Percentiles rank a stretch among this genome's conserved stretches.
These are phyloP conservation scores for Momotus momota DNA, from an alignment of 2,797 vertebrate genomes.

Conservation along the genomic window DNA sequence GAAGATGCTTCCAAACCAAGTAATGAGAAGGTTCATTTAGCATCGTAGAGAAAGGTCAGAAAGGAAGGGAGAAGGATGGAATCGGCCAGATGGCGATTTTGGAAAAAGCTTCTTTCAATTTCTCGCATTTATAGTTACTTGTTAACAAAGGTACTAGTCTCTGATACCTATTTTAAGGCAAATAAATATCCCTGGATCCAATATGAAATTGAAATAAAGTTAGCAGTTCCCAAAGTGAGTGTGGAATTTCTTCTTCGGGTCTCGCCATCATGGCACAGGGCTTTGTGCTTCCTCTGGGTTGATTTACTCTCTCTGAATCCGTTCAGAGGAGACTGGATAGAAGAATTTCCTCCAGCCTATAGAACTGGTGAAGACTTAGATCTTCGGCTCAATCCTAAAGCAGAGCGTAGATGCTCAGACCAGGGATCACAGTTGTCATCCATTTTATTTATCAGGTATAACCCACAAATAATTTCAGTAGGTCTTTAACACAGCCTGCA, in stretches of 20 bases:
- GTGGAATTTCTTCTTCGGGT: not conserved
- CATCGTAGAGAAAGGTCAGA: constrained; percentile 51
- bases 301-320: not conserved
- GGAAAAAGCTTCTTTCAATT: not conserved
- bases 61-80: not conserved
- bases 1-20: constrained; percentile 48
- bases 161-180: not conserved
- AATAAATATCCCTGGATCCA: not conserved
- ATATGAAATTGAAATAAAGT: not conserved
- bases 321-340: not conserved
- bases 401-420: not conserved
- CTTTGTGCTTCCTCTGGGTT: not conserved
- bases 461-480: not conserved
- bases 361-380: not conserved
- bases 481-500: not conserved
- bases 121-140: not conserved
- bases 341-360: not conserved
- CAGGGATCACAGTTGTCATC: not conserved
- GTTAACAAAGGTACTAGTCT: not conserved
- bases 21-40: constrained; percentile 33
- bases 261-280: not conserved
- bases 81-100: constrained; percentile 10
- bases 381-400: not conserved
- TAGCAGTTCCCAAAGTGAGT: not conserved
- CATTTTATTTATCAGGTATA: not conserved